These are phyloP conservation scores for Ferrisia virgata DNA, from an alignment of 2,888 invertebrate genomes.

Conservation along the genomic window DNA sequence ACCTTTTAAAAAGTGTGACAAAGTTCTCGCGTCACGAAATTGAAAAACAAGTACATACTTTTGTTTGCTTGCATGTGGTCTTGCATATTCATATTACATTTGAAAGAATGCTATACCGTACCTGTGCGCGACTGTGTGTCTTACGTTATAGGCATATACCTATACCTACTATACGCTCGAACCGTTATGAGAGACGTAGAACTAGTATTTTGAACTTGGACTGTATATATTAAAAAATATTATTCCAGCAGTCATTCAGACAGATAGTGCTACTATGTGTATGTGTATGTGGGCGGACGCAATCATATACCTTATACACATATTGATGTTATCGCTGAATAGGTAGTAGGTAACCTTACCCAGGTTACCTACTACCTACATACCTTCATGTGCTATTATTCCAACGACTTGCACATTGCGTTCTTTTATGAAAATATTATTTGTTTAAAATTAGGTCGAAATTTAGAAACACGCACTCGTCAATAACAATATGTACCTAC, in stretches of 20 bases:
- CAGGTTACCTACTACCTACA: too few relatives aligned
- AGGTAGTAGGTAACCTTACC: too few relatives aligned
- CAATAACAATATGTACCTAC: neutral
- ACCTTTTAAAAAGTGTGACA: conserved; percentile 40
- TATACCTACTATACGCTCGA: neutral
- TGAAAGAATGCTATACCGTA: conserved; percentile 44
- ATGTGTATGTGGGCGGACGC: conserved; percentile 32
- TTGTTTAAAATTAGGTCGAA: neutral
- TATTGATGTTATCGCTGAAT: conserved; percentile 26
- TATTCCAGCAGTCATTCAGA: conserved; percentile 36
- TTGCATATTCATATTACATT: conserved; percentile 38
- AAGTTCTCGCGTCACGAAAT: conserved; percentile 37
- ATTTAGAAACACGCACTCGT: neutral
- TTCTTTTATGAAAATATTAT: neutral
- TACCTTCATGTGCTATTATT: neutral
- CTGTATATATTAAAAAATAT: conserved; percentile 21
- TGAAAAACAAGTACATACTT: conserved; percentile 33
- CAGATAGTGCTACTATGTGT: conserved; percentile 31
- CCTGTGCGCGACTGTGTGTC: neutral
- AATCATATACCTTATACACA: neutral
- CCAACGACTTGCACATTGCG: neutral
- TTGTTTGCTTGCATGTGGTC: conserved; percentile 28
- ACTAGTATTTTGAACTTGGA: conserved; percentile 43
- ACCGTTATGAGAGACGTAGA: conserved; percentile 39
- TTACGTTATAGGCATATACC: conserved; percentile 15